Evolutionary conservation across 2,888 invertebrate species (phyloP), one percentile per base, ranked within the genome.

Genomic region (Sisyra nigra): DNA sequence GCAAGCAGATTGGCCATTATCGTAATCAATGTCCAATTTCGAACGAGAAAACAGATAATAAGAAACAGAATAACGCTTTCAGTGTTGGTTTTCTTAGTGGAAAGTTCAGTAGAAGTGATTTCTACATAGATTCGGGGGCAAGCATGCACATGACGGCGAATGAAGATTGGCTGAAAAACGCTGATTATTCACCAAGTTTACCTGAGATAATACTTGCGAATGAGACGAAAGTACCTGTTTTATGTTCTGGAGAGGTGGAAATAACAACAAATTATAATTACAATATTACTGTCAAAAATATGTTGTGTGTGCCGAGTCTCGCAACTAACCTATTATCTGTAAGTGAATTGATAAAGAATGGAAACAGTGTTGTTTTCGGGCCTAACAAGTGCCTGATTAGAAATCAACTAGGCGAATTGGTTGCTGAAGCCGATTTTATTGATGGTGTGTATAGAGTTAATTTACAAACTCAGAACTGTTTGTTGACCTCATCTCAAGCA

Each of bases 371-470:
- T 37, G 14, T 37, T 37, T 37, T 37, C 13, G 37, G 13, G 13
- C 6, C 10, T 14, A 13, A 37, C 9, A 11, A 13, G 5, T 37
- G 37, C 9, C 13, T 13, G 6, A 37, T 37, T 8, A 11, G 37
- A 6, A 37, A 59, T 40, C 52, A 51, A 44, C 57, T 57, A 57
- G 57, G 57, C 2, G 48, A 53, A 39, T 58, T 37, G 9, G 37
- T 37, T 13, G 37, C 37, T 3, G 15, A 11, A 8, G 40, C 40
- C 3, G 6, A n/a, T 6, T n/a, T 24, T 10, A 11, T 24, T n/a
- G 41, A 50, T 41, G 45, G 47, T 46, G 50, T 53, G 19, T 50
- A 51, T 33, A 48, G 47, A 42, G 35, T 52, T 30, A 47, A 29
- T 9, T 8, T 19, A 8, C 19, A n/a, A 15, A 15, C n/a, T 10